Conservation (phyloP, 2,888 invertebrate species). For the Archips crataeganus region DNA sequence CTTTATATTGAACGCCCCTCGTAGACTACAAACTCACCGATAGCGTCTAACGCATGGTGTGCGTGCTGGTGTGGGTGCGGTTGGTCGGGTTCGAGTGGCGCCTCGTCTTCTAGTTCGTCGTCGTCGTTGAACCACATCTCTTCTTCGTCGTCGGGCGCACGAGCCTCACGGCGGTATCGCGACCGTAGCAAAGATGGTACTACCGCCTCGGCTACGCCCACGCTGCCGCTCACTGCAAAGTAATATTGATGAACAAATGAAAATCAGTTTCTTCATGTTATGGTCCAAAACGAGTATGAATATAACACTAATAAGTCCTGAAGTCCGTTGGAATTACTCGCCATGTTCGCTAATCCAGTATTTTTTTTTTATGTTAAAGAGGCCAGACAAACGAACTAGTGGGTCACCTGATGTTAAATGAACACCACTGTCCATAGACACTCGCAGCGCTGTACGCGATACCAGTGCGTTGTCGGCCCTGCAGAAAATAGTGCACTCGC, state of each 20-base stretch:
- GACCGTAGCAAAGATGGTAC: conserved; percentile 92
- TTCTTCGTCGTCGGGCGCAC: conserved; percentile 98
- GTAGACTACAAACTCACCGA: conserved; percentile 59
- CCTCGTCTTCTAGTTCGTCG: conserved; percentile 95
- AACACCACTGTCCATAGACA: too few species aligned
- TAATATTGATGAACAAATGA: not conserved
- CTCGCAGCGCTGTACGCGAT: too few species aligned
- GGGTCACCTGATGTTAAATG: too few species aligned
- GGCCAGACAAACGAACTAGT: too few species aligned
- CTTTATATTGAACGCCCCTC: too few species aligned
- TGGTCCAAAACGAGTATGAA: too few species aligned
- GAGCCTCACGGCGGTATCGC: conserved; percentile 95
- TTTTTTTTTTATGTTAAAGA: too few species aligned
- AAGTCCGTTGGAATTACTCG: too few species aligned
- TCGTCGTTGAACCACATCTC: conserved; percentile 99
- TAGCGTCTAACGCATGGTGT: conserved; percentile 80
- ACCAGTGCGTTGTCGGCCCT: too few species aligned
- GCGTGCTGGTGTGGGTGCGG: conserved; percentile 64
- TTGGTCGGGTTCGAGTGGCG: conserved; percentile 77
- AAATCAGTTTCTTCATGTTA: not conserved
- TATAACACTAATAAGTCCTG: too few species aligned
- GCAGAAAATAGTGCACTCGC: too few species aligned
- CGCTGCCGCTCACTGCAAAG: conserved; percentile 73
- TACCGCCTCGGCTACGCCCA: conserved; percentile 83
- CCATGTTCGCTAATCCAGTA: too few species aligned